These are phyloP conservation scores for Eulimnadia texana DNA, from an alignment of 1,140 invertebrate species.

Conservation along the genomic window DNA sequence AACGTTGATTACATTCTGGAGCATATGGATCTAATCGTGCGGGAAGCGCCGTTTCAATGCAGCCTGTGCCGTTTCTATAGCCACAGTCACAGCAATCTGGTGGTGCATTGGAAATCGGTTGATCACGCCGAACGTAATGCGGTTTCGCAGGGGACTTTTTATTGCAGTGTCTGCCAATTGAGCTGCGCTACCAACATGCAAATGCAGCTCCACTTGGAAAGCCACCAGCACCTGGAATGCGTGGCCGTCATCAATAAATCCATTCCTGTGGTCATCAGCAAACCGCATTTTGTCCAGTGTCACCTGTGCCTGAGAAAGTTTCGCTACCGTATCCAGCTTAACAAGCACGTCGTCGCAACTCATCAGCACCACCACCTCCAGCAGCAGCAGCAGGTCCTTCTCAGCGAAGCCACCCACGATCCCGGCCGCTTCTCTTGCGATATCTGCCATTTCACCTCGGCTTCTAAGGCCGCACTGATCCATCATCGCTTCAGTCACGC, in stretches of 20 bases:
- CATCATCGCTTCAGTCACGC: slow-evolving; percentile 43
- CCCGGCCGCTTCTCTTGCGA: background rate
- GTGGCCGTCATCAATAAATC: slow-evolving; percentile 57
- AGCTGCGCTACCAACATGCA: slow-evolving; percentile 44
- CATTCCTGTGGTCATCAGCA: slow-evolving; percentile 61
- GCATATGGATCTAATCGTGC: slow-evolving; percentile 58
- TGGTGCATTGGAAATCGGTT: slow-evolving; percentile 45
- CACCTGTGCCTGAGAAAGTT: slow-evolving; percentile 37
- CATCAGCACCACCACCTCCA: slow-evolving; percentile 42
- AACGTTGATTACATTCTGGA: slow-evolving; percentile 46
- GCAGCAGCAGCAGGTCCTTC: slow-evolving; percentile 43
- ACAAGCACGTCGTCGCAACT: slow-evolving; percentile 40
- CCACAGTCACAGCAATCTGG: slow-evolving; percentile 53
- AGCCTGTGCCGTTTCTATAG: slow-evolving; percentile 67
- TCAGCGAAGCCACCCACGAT: slow-evolving; percentile 26
- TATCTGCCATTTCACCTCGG: background rate
- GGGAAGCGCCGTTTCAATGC: slow-evolving; percentile 69
- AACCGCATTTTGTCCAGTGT: slow-evolving; percentile 42
- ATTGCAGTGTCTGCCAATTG: slow-evolving; percentile 60
- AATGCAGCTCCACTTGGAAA: slow-evolving; percentile 52
- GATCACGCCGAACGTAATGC: slow-evolving; percentile 35
- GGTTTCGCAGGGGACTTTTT: slow-evolving; percentile 38
- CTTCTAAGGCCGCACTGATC: slow-evolving; percentile 39
- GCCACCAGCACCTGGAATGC: slow-evolving; percentile 49
- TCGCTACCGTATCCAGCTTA: slow-evolving; percentile 51